A percentile compares a stretch with the other conserved stretches of the same genome.
Conservation (phyloP, 2,797 vertebrate genomes). For the Microcaecilia unicolor region DNA sequence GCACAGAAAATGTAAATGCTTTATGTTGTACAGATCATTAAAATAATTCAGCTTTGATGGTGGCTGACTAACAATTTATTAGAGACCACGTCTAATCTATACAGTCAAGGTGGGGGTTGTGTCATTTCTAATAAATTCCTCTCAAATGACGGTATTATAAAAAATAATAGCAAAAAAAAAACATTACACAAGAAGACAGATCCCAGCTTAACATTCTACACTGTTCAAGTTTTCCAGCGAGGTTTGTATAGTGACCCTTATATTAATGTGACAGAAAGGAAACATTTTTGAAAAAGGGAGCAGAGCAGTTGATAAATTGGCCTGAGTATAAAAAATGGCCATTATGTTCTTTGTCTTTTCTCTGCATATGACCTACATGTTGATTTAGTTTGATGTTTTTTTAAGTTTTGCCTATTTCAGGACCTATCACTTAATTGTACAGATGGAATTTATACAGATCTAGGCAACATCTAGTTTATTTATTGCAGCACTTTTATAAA, state of each 20-base stretch:
- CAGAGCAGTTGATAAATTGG: neutral
- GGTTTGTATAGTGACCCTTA: neutral
- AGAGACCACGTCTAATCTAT: constrained; percentile 18
- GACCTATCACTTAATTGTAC: too few relatives aligned
- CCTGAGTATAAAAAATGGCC: neutral
- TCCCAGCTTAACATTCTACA: constrained; percentile 17
- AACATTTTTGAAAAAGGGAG: neutral
- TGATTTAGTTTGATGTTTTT: too few relatives aligned
- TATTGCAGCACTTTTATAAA: too few relatives aligned
- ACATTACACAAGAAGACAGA: neutral
- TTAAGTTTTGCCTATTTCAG: too few relatives aligned
- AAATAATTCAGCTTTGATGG: constrained; percentile 9
- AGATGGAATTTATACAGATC: too few relatives aligned
- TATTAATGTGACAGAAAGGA: neutral
- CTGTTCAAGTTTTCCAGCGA: constrained; percentile 12
- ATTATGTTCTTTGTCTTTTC: too few relatives aligned
- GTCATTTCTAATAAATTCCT: constrained; percentile 19
- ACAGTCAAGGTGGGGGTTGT: constrained; percentile 18
- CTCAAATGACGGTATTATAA: constrained; percentile 23
- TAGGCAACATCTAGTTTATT: too few relatives aligned
- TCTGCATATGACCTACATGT: too few relatives aligned
- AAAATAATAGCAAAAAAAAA: too few relatives aligned
- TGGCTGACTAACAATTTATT: constrained; percentile 19
- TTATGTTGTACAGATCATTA: constrained; percentile 14
- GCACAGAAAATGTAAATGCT: constrained; percentile 20